Evolutionary conservation across 2,797 vertebrate species (phyloP).

Genomic region (Ibycter americanus): DNA sequence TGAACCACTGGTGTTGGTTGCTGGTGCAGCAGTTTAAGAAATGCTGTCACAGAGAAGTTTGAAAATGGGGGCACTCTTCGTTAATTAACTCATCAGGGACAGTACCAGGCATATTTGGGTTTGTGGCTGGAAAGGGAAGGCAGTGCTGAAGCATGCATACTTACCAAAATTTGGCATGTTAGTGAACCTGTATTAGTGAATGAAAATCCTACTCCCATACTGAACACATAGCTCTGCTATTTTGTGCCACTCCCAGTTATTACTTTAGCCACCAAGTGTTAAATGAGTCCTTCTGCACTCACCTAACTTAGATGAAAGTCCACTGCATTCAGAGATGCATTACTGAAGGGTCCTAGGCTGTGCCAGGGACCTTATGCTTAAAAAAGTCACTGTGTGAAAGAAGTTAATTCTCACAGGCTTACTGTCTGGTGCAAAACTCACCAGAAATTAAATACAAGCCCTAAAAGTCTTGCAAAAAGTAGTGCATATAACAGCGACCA

Average conservation of each 20-base stretch:
- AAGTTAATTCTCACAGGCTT: not conserved
- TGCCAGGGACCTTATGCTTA: not conserved
- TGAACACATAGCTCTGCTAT: not conserved
- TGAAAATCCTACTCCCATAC: not conserved
- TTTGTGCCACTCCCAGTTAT: not conserved
- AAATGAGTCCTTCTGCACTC: not conserved
- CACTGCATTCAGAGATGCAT: not conserved
- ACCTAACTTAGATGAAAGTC: not conserved
- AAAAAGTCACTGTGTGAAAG: not conserved
- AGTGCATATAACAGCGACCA: accelerated
- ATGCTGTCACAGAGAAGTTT: not conserved
- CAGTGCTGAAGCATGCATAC: not conserved
- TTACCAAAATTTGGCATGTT: not conserved
- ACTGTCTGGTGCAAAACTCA: not conserved
- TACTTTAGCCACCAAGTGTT: not conserved
- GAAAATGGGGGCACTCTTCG: not conserved
- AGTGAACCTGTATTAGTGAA: not conserved
- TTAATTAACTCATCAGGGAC: not conserved
- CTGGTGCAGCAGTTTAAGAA: not conserved
- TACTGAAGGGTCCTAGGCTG: not conserved
- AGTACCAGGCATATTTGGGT: not conserved
- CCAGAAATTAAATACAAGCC: not conserved
- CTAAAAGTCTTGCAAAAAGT: not conserved
- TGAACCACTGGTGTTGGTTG: not conserved
- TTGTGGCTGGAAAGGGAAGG: not conserved